These are phyloP conservation scores for Smittia sp. DNA, from an alignment of 2,888 invertebrate species.

Conservation along the genomic window DNA sequence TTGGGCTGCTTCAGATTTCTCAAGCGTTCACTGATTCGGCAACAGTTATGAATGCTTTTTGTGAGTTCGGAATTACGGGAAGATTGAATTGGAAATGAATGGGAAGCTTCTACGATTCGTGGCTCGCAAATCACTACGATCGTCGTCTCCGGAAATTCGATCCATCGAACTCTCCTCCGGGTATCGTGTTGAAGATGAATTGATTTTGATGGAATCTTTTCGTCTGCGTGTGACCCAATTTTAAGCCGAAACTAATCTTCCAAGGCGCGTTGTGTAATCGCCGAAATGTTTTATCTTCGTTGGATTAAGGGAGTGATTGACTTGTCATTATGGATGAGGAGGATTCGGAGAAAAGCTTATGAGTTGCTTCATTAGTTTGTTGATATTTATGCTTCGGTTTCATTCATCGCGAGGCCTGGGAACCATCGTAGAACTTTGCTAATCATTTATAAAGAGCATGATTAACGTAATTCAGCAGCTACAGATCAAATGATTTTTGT, in stretches of 20 bases:
- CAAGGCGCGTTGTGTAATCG: background rate
- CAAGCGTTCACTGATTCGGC: background rate
- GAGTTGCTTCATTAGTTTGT: too few relatives aligned
- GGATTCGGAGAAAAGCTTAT: too few relatives aligned
- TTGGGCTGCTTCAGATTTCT: background rate
- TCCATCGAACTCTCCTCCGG: background rate
- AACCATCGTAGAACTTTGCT: too few relatives aligned
- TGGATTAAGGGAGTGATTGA: too few relatives aligned
- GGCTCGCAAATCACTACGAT: background rate
- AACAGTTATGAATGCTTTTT: conserved; percentile 12
- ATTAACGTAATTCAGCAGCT: too few relatives aligned
- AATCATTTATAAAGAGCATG: too few relatives aligned
- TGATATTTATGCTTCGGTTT: too few relatives aligned
- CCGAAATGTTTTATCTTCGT: too few relatives aligned
- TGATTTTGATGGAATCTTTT: conserved; percentile 18
- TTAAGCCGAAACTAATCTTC: background rate
- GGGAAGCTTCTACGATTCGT: background rate
- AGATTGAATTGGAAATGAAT: background rate
- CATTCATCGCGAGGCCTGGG: too few relatives aligned
- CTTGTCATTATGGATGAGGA: too few relatives aligned
- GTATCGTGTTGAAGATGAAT: conserved; percentile 11
- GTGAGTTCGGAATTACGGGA: background rate
- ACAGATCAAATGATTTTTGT: too few relatives aligned
- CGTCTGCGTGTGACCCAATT: background rate
- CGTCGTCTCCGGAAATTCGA: background rate